These are phyloP conservation scores for Neria commutata DNA, from an alignment of 2,888 invertebrate genomes.

Conservation along the genomic window DNA sequence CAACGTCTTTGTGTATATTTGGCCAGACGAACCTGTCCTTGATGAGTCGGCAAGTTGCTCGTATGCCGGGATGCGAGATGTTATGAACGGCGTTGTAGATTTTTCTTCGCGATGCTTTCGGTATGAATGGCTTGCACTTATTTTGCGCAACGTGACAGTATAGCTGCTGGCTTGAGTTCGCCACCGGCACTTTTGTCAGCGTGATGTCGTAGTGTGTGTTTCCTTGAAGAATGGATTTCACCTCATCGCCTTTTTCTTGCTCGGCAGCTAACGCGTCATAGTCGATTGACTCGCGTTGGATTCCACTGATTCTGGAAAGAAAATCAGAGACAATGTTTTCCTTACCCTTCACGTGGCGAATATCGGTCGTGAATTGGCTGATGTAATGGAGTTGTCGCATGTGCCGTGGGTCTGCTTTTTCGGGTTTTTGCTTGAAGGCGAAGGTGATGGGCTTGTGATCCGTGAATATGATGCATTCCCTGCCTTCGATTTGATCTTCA, in stretches of 20 bases:
- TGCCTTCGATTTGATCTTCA: slow-evolving; percentile 17
- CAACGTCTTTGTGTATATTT: slow-evolving; percentile 2
- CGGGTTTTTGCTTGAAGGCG: slow-evolving; percentile 9
- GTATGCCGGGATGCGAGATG: background rate
- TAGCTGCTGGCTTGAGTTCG: background rate
- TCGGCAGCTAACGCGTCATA: slow-evolving; percentile 5
- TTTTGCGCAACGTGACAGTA: slow-evolving; percentile 9
- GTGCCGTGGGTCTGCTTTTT: slow-evolving; percentile 1
- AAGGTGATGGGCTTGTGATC: slow-evolving; percentile 7
- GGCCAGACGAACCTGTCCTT: background rate
- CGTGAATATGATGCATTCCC: background rate
- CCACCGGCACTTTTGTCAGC: background rate
- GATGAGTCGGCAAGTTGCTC: background rate
- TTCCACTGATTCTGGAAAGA: slow-evolving; percentile 18
- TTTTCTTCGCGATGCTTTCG: background rate
- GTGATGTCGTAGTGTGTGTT: background rate
- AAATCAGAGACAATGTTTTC: slow-evolving; percentile 16
- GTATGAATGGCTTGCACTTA: slow-evolving; percentile 5
- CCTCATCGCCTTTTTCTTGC: background rate
- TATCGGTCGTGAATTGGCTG: slow-evolving; percentile 2
- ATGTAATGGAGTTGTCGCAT: slow-evolving; percentile 6
- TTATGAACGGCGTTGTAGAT: background rate
- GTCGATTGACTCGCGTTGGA: slow-evolving; percentile 6
- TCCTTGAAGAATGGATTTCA: background rate
- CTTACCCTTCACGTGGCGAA: slow-evolving; percentile 8